Evolutionary conservation across 2,888 invertebrate genomes (phyloP).

Genomic region (Erebia epiphron): DNA sequence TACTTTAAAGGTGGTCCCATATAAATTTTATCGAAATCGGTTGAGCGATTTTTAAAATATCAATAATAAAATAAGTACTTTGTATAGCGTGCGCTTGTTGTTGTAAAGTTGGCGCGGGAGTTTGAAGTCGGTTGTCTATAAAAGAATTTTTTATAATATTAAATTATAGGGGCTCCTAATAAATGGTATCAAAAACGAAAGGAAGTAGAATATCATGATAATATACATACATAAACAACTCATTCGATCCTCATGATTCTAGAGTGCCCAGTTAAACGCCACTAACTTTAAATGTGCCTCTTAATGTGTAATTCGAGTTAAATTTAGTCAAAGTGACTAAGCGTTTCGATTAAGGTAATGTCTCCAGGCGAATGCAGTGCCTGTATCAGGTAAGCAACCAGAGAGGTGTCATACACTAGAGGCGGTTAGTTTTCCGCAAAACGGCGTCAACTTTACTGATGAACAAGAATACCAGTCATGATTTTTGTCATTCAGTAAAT

Average conservation of each 20-base stretch:
- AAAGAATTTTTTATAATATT: no score
- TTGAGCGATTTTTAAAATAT: no score
- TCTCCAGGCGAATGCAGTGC: conserved; percentile 35
- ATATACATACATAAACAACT: no score
- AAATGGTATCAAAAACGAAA: neutral
- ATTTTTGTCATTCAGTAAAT: no score
- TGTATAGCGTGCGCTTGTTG: no score
- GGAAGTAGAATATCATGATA: neutral
- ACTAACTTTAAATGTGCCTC: conserved; percentile 19
- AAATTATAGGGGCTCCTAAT: no score
- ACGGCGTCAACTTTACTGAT: neutral
- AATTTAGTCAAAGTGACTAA: conserved; percentile 34
- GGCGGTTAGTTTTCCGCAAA: neutral
- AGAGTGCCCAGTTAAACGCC: conserved; percentile 13
- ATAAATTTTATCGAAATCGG: no score
- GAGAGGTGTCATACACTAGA: neutral
- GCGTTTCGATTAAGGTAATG: conserved; percentile 39
- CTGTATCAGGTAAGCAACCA: conserved; percentile 14
- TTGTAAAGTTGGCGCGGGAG: no score
- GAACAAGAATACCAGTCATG: neutral
- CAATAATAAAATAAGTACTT: no score
- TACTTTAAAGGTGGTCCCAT: no score
- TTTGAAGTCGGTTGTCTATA: no score
- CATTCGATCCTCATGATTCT: conserved; percentile 12
- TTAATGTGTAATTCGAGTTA: conserved; percentile 33